Evolutionary conservation across 2,113 vertebrate species (phyloP).

Genomic region (Hypanus sabinus): DNA sequence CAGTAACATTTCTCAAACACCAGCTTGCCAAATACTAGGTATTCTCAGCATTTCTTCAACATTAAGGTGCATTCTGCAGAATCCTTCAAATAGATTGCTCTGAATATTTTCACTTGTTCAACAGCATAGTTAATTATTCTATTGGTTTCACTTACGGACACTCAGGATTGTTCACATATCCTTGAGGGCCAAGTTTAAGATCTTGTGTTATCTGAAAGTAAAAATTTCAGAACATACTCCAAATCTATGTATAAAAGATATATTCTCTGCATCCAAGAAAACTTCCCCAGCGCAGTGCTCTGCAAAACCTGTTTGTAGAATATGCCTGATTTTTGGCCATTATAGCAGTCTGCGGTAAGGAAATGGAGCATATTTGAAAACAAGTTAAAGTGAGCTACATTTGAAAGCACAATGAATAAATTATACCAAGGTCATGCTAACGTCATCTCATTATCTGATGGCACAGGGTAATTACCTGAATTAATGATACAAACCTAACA

Average conservation of each 20-base stretch:
- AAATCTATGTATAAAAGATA: neutral
- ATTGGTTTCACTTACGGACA: neutral
- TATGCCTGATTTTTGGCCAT: neutral
- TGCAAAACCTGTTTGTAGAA: neutral
- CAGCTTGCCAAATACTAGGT: neutral
- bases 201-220: slow-evolving; percentile 10
- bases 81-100: neutral
- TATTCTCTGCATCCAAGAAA: neutral
- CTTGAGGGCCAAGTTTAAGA: neutral
- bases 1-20: neutral
- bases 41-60: neutral
- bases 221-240: neutral
- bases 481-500: slow-evolving; percentile 68
- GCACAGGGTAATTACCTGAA: neutral
- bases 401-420: neutral
- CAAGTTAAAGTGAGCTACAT: neutral
- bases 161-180: neutral
- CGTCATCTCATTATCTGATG: neutral
- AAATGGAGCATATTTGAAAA: neutral
- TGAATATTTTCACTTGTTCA: neutral
- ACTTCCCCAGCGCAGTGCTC: neutral
- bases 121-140: neutral
- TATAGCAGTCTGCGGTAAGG: neutral
- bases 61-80: neutral
- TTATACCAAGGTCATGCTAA: neutral